Percentiles rank a stretch among this genome's conserved stretches.
phyloP scores from a whole-genome alignment of 2,113 vertebrate genomes.

The Corvus moneduloides region DNA sequence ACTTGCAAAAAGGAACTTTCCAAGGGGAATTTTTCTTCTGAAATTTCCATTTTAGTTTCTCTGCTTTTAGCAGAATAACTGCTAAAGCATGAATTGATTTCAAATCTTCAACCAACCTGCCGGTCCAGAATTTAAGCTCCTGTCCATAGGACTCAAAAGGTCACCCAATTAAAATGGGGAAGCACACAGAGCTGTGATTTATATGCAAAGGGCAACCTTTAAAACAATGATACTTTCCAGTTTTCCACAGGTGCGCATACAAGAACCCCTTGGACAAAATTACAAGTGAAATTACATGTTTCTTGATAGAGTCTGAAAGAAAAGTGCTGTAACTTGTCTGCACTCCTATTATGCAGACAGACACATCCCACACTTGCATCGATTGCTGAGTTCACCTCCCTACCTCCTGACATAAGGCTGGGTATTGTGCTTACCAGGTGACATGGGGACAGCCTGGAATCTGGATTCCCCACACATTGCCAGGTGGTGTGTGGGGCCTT shows the following conservation, averaged over 20 bases:
- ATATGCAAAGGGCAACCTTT: conserved; percentile 78
- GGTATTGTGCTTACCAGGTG: neutral
- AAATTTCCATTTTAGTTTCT: neutral
- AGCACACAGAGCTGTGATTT: conserved; percentile 67
- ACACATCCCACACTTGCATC: neutral
- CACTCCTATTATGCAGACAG: neutral
- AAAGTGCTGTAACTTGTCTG: conserved; percentile 1
- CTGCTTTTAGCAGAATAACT: conserved; percentile 18
- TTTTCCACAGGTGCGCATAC: conserved; percentile 57
- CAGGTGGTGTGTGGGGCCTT: neutral
- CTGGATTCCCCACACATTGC: neutral
- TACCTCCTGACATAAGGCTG: neutral
- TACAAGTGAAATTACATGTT: conserved; percentile 34
- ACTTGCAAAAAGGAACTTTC: neutral
- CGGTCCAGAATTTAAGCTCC: conserved; percentile 73
- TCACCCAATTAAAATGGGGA: conserved; percentile 77
- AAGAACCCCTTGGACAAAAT: conserved; percentile 51
- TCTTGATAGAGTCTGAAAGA: conserved; percentile 38
- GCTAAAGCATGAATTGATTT: conserved; percentile 66
- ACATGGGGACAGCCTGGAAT: neutral
- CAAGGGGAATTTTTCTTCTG: neutral
- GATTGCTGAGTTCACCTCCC: neutral
- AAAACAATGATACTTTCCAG: conserved; percentile 50
- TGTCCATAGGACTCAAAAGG: conserved; percentile 73
- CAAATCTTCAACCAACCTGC: conserved; percentile 58